Evolutionary conservation across 2,888 invertebrate species (phyloP).

Genomic region (Epirrhoe alternata): DNA sequence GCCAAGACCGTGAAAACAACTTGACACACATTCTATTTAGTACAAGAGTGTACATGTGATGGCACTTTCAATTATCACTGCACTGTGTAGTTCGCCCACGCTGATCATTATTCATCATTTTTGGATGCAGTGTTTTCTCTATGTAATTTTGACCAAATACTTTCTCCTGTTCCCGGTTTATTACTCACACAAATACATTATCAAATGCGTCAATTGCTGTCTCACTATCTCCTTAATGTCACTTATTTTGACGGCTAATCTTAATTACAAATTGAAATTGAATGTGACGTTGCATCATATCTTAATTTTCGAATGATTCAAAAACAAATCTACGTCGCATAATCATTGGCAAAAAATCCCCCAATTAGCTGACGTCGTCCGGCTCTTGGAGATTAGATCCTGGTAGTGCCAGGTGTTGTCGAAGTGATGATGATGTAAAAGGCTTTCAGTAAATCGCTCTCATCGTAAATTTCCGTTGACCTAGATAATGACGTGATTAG

Average conservation of each 20-base stretch:
- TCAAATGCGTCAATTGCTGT: conserved; percentile 65
- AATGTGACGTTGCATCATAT: conserved; percentile 68
- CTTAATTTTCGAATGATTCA: conserved; percentile 58
- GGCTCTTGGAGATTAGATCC: conserved; percentile 72
- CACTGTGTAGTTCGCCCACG: conserved; percentile 66
- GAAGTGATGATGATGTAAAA: conserved; percentile 77
- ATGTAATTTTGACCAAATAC: conserved; percentile 64
- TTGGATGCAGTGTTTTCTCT: conserved; percentile 70
- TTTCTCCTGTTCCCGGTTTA: conserved; percentile 74
- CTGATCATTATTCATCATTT: conserved; percentile 66
- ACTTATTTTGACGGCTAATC: conserved; percentile 67
- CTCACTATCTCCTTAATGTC: conserved; percentile 69
- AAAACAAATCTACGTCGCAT: conserved; percentile 26
- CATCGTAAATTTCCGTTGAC: conserved; percentile 82
- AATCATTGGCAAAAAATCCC: conserved; percentile 59
- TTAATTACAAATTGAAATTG: conserved; percentile 70
- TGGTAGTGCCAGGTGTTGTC: conserved; percentile 75
- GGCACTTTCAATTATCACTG: conserved; percentile 81
- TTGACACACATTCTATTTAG: conserved; percentile 78
- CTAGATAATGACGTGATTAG: conserved; percentile 81
- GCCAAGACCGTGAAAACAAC: conserved; percentile 76
- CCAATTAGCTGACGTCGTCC: conserved; percentile 63
- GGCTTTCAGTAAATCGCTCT: conserved; percentile 76
- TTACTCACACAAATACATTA: conserved; percentile 59
- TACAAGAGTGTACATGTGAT: conserved; percentile 73